Conservation (phyloP, 2,888 invertebrate genomes). For the Melikaiella ostensackeni region DNA sequence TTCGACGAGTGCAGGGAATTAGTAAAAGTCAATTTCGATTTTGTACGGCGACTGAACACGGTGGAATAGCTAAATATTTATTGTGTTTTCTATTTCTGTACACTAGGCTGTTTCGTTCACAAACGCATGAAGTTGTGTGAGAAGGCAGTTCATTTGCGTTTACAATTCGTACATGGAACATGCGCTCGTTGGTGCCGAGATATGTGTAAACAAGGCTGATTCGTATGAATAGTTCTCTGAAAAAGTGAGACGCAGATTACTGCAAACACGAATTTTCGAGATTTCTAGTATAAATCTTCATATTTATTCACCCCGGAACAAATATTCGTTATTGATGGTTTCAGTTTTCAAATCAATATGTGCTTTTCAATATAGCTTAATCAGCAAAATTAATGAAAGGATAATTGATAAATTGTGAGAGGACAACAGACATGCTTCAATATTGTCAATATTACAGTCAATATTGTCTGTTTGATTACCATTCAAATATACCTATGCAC, state of each 20-base stretch:
- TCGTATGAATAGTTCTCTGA: constrained; percentile 2
- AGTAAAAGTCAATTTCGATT: constrained; percentile 35
- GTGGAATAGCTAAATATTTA: constrained; percentile 34
- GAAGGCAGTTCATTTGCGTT: constrained; percentile 26
- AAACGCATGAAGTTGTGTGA: constrained; percentile 20
- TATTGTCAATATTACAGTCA: too few relatives aligned
- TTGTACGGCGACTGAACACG: constrained; percentile 18
- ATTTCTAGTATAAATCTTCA: background rate
- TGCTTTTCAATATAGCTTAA: background rate
- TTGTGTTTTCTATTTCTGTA: constrained; percentile 7
- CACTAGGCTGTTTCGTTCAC: background rate
- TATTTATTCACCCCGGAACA: too few relatives aligned
- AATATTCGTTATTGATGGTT: too few relatives aligned
- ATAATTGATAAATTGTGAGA: background rate
- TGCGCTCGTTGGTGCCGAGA: constrained; percentile 4
- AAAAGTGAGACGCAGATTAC: background rate
- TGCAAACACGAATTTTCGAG: background rate
- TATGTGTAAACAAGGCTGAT: constrained; percentile 22
- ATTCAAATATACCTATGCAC: too few relatives aligned
- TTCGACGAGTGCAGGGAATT: constrained; percentile 15
- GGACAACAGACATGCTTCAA: too few relatives aligned
- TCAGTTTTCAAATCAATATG: background rate
- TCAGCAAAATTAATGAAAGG: background rate
- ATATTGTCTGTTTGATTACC: too few relatives aligned
- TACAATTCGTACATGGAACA: constrained; percentile 16